Conservation (phyloP, 2,797 vertebrate genomes). For the Arremon aurantiirostris region DNA sequence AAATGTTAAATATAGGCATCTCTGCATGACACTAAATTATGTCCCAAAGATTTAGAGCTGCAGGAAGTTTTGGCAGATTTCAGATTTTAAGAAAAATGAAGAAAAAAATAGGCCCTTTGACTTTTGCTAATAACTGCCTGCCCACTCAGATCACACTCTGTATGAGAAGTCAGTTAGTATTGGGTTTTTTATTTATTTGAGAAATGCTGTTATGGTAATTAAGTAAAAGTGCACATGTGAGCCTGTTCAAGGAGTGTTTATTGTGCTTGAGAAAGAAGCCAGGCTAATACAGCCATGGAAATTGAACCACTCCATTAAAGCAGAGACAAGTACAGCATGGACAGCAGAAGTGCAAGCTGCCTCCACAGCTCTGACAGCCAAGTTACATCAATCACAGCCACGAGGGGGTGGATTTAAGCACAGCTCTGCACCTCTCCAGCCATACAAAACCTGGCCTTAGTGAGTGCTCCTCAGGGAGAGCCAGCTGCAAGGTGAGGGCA, state of each 20-base stretch:
- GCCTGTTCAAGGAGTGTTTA: not conserved
- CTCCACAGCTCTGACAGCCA: not conserved
- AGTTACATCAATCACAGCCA: not conserved
- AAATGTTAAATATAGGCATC: not conserved
- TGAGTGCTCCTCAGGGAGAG: not conserved
- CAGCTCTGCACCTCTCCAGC: not conserved
- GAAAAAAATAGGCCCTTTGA: not conserved
- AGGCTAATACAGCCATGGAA: not conserved
- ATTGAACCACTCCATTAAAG: not conserved
- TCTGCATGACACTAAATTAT: not conserved
- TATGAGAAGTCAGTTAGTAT: not conserved
- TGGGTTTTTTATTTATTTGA: not conserved
- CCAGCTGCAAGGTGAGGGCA: not conserved
- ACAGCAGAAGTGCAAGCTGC: not conserved
- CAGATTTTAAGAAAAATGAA: not conserved
- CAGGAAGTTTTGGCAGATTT: not conserved
- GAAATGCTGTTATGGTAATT: not conserved
- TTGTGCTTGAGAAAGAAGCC: not conserved
- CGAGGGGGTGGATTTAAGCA: not conserved
- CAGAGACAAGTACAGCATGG: not conserved
- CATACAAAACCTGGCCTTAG: not conserved
- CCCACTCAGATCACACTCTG: not conserved
- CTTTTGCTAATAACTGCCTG: not conserved
- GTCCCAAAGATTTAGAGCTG: not conserved
- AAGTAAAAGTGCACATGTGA: not conserved